Conservation (phyloP, 2,888 invertebrate genomes). For the Tetanocera ferruginea region DNA sequence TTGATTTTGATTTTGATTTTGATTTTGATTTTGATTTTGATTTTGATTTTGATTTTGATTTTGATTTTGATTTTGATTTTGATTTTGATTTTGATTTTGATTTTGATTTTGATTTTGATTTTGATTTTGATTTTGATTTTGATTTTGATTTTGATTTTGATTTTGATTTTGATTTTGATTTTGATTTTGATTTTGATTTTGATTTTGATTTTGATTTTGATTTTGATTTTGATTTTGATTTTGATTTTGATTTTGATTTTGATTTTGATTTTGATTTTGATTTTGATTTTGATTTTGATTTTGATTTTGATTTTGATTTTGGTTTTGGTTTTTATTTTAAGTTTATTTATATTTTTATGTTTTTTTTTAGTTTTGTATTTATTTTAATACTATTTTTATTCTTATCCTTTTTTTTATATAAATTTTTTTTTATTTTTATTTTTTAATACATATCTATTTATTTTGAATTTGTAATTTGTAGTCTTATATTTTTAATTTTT, state of each 20-base stretch:
- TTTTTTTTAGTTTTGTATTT: no score
- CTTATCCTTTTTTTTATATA: no score
- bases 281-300: background rate
- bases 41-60: slow-evolving; percentile 19
- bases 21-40: slow-evolving; percentile 24
- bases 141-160: background rate
- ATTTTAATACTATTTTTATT: no score
- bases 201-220: background rate
- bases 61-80: slow-evolving; percentile 13
- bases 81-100: background rate
- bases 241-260: background rate
- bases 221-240: background rate
- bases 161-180: background rate
- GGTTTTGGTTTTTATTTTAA: no score
- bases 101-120: background rate
- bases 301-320: no score
- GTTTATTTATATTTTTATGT: no score
- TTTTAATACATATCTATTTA: no score
- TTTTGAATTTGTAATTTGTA: no score
- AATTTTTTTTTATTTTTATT: no score
- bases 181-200: background rate
- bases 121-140: background rate
- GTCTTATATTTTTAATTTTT: no score
- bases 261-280: background rate
- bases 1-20: slow-evolving; percentile 41